Percentiles rank a stretch among this genome's conserved stretches.
phyloP scores from a whole-genome alignment of 1,140 invertebrate genomes.

The Diabrotica undecimpunctata region DNA sequence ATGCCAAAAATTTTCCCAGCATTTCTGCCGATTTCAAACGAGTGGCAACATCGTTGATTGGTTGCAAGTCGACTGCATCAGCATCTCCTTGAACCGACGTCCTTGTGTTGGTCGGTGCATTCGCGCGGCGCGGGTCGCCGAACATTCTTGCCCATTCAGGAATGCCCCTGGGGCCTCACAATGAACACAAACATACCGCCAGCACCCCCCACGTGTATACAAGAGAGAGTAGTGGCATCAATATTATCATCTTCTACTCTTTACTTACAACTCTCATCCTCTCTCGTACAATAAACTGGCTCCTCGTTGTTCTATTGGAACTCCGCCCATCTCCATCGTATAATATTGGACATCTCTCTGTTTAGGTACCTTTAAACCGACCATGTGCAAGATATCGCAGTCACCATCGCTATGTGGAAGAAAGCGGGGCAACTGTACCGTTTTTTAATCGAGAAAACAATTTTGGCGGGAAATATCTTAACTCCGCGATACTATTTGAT shows the following conservation, averaged over 20 bases:
- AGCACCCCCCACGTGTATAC: conserved; percentile 26
- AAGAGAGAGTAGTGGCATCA: background rate
- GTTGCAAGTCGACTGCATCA: background rate
- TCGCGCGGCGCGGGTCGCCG: conserved; percentile 31
- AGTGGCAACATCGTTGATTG: background rate
- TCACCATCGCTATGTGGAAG: too few species aligned
- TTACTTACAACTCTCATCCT: too few species aligned
- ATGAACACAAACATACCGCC: conserved; percentile 41
- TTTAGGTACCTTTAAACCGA: background rate
- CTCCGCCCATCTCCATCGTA: background rate
- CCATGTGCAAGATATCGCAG: too few species aligned
- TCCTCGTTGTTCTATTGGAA: background rate
- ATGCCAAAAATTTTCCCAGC: too few species aligned
- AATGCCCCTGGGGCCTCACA: conserved; percentile 38
- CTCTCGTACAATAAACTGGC: background rate
- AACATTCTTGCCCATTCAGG: conserved; percentile 36
- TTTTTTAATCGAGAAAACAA: too few species aligned
- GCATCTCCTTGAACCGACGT: conserved; percentile 38
- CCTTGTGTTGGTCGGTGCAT: conserved; percentile 31
- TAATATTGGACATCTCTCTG: background rate
- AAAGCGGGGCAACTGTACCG: too few species aligned
- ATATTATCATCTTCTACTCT: conserved; percentile 1
- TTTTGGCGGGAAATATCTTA: too few species aligned
- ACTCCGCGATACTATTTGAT: too few species aligned
- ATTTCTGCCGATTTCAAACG: too few species aligned